A percentile compares a stretch with the other conserved stretches of the same genome.
phyloP scores from a whole-genome alignment of 1,140 invertebrate species.

The Cherax destructor region DNA sequence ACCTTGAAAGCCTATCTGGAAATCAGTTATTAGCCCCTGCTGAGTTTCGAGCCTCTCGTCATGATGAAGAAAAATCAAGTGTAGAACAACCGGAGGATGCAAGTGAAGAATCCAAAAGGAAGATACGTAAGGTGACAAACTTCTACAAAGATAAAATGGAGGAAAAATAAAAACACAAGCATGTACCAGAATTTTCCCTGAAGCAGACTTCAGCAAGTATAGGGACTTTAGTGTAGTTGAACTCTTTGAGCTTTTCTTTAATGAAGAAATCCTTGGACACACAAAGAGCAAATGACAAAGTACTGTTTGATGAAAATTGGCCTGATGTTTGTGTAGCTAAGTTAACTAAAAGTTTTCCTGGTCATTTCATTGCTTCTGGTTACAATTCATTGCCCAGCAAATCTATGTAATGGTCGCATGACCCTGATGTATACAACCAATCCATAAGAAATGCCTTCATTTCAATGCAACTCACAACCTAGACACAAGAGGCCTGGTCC shows the following conservation, averaged over 20 bases:
- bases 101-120: not conserved
- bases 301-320: conserved; percentile 42
- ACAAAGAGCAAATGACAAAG: conserved; percentile 35
- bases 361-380: conserved; percentile 11
- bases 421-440: conserved; percentile 33
- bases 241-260: too few species aligned
- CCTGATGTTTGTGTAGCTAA: conserved; percentile 18
- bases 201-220: not conserved
- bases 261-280: conserved; percentile 1
- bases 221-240: too few species aligned
- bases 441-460: conserved; percentile 32
- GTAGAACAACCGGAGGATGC: not conserved
- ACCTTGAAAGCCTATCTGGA: conserved; percentile 4
- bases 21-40: conserved; percentile 34
- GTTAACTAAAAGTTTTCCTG: conserved; percentile 20
- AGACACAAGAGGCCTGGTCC: too few species aligned
- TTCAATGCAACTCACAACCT: conserved; percentile 16
- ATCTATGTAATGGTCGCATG: conserved; percentile 8
- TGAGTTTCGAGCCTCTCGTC: conserved; percentile 14
- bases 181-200: not conserved
- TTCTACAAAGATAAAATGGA: not conserved
- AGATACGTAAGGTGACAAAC: conserved; percentile 27
- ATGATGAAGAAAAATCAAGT: conserved; percentile 27
- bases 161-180: conserved; percentile 2
- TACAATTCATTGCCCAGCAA: too few species aligned